A percentile compares a stretch with the other conserved stretches of the same genome.
Evolutionary conservation across 2,797 vertebrate species (phyloP).

Genomic region (Tiaroga cobitis): DNA sequence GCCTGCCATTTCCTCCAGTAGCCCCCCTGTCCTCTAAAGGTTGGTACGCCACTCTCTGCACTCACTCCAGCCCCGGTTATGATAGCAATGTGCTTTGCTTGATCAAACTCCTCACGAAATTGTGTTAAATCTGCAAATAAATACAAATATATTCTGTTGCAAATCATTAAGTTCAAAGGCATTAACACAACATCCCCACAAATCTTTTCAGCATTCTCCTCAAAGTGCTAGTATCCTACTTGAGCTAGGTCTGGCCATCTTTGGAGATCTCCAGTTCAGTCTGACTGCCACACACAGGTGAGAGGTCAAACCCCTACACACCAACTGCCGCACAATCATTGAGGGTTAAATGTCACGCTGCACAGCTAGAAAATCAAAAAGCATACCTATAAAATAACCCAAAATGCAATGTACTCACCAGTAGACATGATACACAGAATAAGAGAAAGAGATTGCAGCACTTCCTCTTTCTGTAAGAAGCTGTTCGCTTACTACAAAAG

Average conservation of each 20-base stretch:
- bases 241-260: conserved; percentile 77
- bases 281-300: conserved; percentile 60
- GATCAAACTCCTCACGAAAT: conserved; percentile 88
- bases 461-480: not conserved
- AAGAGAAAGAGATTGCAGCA: not conserved
- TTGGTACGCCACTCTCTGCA: conserved; percentile 93
- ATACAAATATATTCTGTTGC: not conserved
- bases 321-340: conserved; percentile 70
- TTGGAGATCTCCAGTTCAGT: conserved; percentile 10
- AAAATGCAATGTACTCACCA: not conserved
- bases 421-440: not conserved
- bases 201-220: not conserved
- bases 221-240: conserved; percentile 56
- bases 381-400: conserved; percentile 15
- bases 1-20: conserved; percentile 96
- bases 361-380: conserved; percentile 21
- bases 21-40: conserved; percentile 93
- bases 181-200: not conserved
- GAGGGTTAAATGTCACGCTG: conserved; percentile 9
- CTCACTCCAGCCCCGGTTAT: conserved; percentile 93
- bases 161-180: not conserved
- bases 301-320: conserved; percentile 55
- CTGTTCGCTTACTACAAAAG: not conserved
- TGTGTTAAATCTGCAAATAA: conserved; percentile 80
- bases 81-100: conserved; percentile 87